Percentiles rank a stretch among this genome's conserved stretches.
These are phyloP conservation scores for Acestrorhynchus altus DNA, from an alignment of 2,797 vertebrate genomes.

Conservation along the genomic window DNA sequence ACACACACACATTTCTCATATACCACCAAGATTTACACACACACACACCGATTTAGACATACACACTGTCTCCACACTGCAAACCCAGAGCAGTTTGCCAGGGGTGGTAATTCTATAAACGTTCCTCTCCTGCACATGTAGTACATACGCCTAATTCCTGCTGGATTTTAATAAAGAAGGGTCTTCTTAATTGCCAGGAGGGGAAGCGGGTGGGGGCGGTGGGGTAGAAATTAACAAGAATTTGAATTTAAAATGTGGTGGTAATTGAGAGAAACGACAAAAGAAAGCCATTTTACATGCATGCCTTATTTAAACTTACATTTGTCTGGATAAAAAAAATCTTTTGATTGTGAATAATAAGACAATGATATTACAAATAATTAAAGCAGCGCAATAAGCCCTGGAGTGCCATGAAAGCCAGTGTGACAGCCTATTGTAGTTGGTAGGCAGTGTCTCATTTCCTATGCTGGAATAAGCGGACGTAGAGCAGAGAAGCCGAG, in stretches of 20 bases:
- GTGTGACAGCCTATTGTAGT: slow-evolving; percentile 65
- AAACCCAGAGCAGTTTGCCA: slow-evolving; percentile 39
- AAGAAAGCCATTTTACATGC: slow-evolving; percentile 67
- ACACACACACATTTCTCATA: slow-evolving; percentile 49
- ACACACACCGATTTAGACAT: slow-evolving; percentile 17
- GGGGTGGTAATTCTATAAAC: slow-evolving; percentile 66
- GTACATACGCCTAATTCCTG: slow-evolving; percentile 63
- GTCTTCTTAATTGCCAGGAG: slow-evolving; percentile 68
- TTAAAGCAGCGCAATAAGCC: slow-evolving; percentile 67
- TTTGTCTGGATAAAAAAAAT: slow-evolving; percentile 65
- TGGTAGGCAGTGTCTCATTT: slow-evolving; percentile 60
- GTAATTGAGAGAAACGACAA: slow-evolving; percentile 75
- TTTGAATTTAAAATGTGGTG: slow-evolving; percentile 73
- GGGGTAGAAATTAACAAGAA: slow-evolving; percentile 63
- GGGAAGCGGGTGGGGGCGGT: too few species aligned
- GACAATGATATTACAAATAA: slow-evolving; percentile 66
- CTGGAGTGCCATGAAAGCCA: slow-evolving; percentile 65
- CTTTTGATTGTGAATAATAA: slow-evolving; percentile 71
- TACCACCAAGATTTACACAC: slow-evolving; percentile 18
- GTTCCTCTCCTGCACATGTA: slow-evolving; percentile 58
- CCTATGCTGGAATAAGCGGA: slow-evolving; percentile 67
- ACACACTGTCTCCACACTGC: slow-evolving; percentile 32
- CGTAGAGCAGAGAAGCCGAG: slow-evolving; percentile 62
- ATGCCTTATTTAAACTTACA: slow-evolving; percentile 68
- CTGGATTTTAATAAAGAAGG: slow-evolving; percentile 67